Base-by-base conservation (phyloP, 2,113 vertebrate genomes). In the Anoplopoma fimbria region DNA sequence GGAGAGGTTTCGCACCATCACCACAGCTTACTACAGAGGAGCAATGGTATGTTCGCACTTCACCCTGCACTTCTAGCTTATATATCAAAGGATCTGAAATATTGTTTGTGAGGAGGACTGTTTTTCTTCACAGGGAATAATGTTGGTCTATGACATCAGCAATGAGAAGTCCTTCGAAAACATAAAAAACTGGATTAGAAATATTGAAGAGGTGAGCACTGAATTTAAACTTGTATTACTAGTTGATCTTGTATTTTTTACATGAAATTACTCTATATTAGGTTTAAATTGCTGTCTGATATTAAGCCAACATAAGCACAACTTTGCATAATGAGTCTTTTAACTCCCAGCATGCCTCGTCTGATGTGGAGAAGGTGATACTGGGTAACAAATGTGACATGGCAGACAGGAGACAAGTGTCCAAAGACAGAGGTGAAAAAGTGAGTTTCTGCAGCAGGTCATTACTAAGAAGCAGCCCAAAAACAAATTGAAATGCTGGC, bases 141-240 rank as follows among this genome's bases (percentile, higher is more conserved):
- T 99, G 98, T 91, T 99, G 93, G 98, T 99, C 33, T 99, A 99
- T 88, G 98, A 99, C 89, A 99, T 99, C 93, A 97, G 97, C 91
- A 99, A 98, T 68, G 97, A 99, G 80, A 99, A 99, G 87, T 99
- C 98, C 61, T 99, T 99, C 92, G 98, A 99, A 90, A 99, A 99
- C 92, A 99, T 99, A 83, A 99, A 98, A 92, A 99, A 99, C 90
- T 99, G 98, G 98, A 99, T 99, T 88, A 96, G 98, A 87, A 99
- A 99, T 91, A 99, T 99, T 81, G 98, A 99, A 92, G 97, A 99
- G 97, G 98, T 99, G 91, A 91, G 89, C 47, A 51, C 13, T 63
- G 17, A 68, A 36, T 7, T 47, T 1, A 55, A 42, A 29, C 38
- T n/a, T 7, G 9, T 65, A 8, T 55, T 34, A 47, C 7, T 17